Percentiles rank a stretch among this genome's conserved stretches.
Evolutionary conservation across 2,113 vertebrate genomes (phyloP).

Genomic region (Hippoglossus stenolepis): DNA sequence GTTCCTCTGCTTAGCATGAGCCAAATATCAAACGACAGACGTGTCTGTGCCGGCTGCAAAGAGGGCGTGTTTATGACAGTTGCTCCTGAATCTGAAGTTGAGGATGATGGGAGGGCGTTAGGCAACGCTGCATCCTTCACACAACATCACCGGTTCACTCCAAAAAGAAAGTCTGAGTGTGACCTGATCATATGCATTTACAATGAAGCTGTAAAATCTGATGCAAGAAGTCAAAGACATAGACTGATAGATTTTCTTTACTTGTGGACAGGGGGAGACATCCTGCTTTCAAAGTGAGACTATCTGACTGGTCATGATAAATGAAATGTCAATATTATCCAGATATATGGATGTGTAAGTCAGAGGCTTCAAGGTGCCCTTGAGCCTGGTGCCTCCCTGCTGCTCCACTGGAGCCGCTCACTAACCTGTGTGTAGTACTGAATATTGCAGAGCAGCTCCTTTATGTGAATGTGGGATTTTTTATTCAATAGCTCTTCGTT

Average conservation of each 20-base stretch:
- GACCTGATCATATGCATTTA: not conserved
- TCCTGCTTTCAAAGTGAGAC: not conserved
- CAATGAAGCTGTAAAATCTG: not conserved
- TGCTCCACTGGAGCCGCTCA: conserved; percentile 40
- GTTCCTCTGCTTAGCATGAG: conserved; percentile 77
- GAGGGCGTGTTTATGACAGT: conserved; percentile 73
- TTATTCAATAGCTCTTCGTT: conserved; percentile 26
- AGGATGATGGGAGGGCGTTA: conserved; percentile 33
- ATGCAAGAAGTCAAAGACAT: not conserved
- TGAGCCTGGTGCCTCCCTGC: conserved; percentile 37
- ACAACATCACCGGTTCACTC: not conserved
- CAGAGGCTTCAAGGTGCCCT: conserved; percentile 60
- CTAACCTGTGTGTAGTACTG: conserved; percentile 9
- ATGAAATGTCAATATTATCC: not conserved
- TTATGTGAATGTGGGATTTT: conserved; percentile 30
- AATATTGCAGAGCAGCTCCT: conserved; percentile 28
- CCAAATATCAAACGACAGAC: conserved; percentile 77
- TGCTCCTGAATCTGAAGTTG: conserved; percentile 53
- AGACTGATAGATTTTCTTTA: not conserved
- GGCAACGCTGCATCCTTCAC: conserved; percentile 18
- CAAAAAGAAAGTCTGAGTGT: not conserved
- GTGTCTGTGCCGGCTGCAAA: conserved; percentile 67
- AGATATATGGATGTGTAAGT: conserved; percentile 15
- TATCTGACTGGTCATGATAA: not conserved
- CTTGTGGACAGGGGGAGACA: not conserved